Conservation (phyloP, 2,888 invertebrate species). For the Melipona beecheii region DNA sequence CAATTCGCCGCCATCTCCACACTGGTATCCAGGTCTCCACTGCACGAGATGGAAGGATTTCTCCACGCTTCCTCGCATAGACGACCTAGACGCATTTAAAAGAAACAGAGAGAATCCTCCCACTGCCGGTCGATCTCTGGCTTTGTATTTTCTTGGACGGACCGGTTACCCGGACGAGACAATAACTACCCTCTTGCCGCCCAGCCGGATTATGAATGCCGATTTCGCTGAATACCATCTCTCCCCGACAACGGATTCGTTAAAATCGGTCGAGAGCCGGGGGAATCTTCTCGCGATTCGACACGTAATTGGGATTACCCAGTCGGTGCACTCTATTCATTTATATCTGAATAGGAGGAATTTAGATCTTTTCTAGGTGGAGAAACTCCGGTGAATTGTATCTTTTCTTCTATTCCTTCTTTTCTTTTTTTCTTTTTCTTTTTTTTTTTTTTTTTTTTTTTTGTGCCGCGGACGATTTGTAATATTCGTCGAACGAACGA, state of each 20-base stretch:
- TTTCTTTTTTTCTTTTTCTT: too few species aligned
- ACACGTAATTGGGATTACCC: slow-evolving; percentile 50
- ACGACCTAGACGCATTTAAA: slow-evolving; percentile 48
- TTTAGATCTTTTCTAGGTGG: neutral
- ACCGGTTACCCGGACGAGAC: slow-evolving; percentile 38
- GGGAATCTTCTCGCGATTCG: slow-evolving; percentile 21
- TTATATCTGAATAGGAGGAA: neutral
- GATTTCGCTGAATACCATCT: slow-evolving; percentile 34
- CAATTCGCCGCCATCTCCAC: neutral
- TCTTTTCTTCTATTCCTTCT: neutral
- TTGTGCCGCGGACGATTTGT: neutral
- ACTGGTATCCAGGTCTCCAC: slow-evolving; percentile 23
- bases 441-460: neutral
- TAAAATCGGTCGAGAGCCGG: slow-evolving; percentile 6
- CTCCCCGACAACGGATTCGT: slow-evolving; percentile 15
- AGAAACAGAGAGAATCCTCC: slow-evolving; percentile 27
- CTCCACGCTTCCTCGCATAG: slow-evolving; percentile 49
- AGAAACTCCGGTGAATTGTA: neutral
- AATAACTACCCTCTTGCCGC: slow-evolving; percentile 47
- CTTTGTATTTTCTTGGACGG: slow-evolving; percentile 39
- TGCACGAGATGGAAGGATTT: slow-evolving; percentile 56
- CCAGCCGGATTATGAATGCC: slow-evolving; percentile 34
- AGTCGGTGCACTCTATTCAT: neutral
- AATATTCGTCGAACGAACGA: neutral
- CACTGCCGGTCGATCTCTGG: slow-evolving; percentile 32